phyloP scores from a whole-genome alignment of 2,888 invertebrate species.

The Spatulosminthurus flaviceps region DNA sequence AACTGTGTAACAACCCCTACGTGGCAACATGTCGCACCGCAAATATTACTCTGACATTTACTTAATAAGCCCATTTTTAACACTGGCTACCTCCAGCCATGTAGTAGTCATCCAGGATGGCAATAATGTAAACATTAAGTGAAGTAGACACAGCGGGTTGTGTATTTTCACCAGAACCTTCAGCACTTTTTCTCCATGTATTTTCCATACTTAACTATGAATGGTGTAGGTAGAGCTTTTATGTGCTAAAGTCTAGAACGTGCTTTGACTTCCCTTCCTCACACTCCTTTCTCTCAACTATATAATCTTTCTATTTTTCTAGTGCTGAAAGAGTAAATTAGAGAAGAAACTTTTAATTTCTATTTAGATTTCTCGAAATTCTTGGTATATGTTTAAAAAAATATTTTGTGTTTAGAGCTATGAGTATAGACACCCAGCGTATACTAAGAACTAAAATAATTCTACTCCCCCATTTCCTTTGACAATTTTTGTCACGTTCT shows the following conservation, averaged over 20 bases:
- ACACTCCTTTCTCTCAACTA: too few relatives aligned
- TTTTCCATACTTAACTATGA: too few relatives aligned
- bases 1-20: not conserved
- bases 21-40: slow-evolving; percentile 18
- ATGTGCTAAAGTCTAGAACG: too few relatives aligned
- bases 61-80: slow-evolving; percentile 18
- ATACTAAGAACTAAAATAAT: too few relatives aligned
- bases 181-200: too few relatives aligned
- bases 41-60: slow-evolving; percentile 18
- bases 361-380: not conserved
- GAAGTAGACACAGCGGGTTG: slow-evolving; percentile 3
- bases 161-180: not conserved
- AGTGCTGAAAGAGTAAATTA: not conserved
- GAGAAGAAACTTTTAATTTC: not conserved
- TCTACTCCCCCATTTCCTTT: too few relatives aligned
- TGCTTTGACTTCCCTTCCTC: too few relatives aligned
- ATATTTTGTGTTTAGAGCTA: too few relatives aligned
- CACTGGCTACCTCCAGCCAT: not conserved
- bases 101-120: slow-evolving; percentile 8
- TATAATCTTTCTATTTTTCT: too few relatives aligned
- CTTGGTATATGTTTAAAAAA: not conserved
- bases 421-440: too few relatives aligned
- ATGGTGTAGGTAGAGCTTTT: too few relatives aligned
- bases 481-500: too few relatives aligned
- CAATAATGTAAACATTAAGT: slow-evolving; percentile 18